Conservation (phyloP, 2,797 vertebrate genomes). For the Phrynocephalus vlangalii region DNA sequence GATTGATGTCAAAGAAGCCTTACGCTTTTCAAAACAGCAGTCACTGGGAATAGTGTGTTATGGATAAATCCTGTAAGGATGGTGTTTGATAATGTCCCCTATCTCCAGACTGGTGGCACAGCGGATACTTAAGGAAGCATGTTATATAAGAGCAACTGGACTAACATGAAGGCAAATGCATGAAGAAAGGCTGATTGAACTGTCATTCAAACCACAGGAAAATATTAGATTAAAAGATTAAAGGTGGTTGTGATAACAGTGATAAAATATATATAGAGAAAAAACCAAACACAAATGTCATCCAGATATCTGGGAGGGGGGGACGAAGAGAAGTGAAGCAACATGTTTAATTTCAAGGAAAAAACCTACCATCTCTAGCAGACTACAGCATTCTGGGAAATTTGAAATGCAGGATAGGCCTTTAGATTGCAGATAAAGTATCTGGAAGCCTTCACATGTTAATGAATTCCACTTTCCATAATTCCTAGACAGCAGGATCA, state of each 20-base stretch:
- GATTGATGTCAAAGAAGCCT: slow-evolving; percentile 48
- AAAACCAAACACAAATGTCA: background rate
- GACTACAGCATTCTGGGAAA: background rate
- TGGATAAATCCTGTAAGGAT: slow-evolving; percentile 54
- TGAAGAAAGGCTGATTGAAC: background rate
- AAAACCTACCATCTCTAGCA: accelerated
- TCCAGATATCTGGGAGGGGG: background rate
- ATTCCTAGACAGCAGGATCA: background rate
- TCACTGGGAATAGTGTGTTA: slow-evolving; percentile 31
- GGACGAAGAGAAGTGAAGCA: background rate
- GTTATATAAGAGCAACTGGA: background rate
- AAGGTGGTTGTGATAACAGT: background rate
- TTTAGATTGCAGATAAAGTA: background rate
- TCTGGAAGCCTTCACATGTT: background rate
- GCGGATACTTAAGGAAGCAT: slow-evolving; percentile 47
- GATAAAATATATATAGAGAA: slow-evolving; percentile 8
- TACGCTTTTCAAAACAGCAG: slow-evolving; percentile 47
- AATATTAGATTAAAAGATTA: background rate
- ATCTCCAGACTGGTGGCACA: slow-evolving; percentile 6
- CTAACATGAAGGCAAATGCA: slow-evolving; percentile 26
- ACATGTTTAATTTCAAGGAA: background rate
- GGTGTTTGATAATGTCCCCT: slow-evolving; percentile 38
- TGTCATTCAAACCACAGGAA: slow-evolving; percentile 1
- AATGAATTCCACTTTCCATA: background rate
- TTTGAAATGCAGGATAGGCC: background rate